Base-by-base conservation (phyloP, 2,797 vertebrate genomes). In the Heliangelus exortis region DNA sequence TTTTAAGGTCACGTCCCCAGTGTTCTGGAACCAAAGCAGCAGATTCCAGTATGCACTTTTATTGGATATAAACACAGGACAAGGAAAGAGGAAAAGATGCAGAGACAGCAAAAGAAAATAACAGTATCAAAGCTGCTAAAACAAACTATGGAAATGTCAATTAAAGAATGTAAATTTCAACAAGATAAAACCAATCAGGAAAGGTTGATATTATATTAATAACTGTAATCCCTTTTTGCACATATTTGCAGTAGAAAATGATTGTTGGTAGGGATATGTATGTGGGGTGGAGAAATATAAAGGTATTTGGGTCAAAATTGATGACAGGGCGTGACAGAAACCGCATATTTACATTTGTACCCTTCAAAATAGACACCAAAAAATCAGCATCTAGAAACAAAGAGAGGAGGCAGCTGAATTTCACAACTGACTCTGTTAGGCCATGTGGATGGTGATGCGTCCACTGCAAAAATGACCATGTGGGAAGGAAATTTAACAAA, bases 11-110 rank as follows among this genome's bases (percentile, higher is more conserved):
- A 86, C 0, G 1, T 89, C 72, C 75, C 65, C 58, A 47, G 65
- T 12, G 68, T 51, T 91, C 68, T 89, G 75, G 58, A 90, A 88
- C 62, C 92, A 93, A 96, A 80, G 45, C 59, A 76, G 34, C 25
- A 76, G 76, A 75, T 87, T 87, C 58, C 59, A 36, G 14, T 47
- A 65, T 61, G 41, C 1, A 0, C 7, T 76, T 85, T 79, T 90
- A 33, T 57, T 6, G 2, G 41, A 53, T 76, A 29, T 61, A 89
- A 94, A 89, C 41, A 71, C 19, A 34, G 53, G 45, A 34, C 23
- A 53, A 51, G 55, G 45, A 82, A 94, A 92, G 17, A 78, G 36
- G 31, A 82, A 88, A 75, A 85, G 19, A 54, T 74, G 29, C 48
- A 73, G 73, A 73, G 16, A 50, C 6, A 69, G 48, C 10, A 47